Percentiles rank a stretch among this genome's conserved stretches.
These are phyloP conservation scores for Latrodectus hesperus DNA, from an alignment of 2,888 invertebrate genomes.

Conservation along the genomic window DNA sequence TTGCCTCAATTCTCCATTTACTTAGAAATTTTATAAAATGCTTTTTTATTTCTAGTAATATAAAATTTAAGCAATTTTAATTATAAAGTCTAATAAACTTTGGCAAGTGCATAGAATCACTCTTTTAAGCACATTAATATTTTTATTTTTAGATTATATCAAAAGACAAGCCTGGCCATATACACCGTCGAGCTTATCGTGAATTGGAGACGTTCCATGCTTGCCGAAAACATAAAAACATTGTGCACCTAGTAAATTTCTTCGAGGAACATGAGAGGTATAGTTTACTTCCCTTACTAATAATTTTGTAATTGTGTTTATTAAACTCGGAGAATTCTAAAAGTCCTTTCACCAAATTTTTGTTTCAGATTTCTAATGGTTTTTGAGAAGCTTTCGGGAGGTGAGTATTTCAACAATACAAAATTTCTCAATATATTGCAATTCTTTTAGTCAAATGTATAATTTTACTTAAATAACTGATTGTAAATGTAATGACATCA, in stretches of 20 bases:
- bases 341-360: not conserved
- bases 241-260: slow-evolving; percentile 97
- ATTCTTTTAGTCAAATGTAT: not conserved
- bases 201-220: slow-evolving; percentile 99
- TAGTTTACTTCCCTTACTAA: not conserved
- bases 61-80: too few species aligned
- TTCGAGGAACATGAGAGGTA: slow-evolving; percentile 89
- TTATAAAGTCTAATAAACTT: too few species aligned
- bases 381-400: slow-evolving; percentile 96
- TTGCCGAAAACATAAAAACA: slow-evolving; percentile 97
- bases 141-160: slow-evolving; percentile 83
- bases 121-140: too few species aligned
- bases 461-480: too few species aligned
- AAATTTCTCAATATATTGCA: not conserved
- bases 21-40: too few species aligned
- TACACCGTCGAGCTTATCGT: slow-evolving; percentile 94
- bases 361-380: slow-evolving; percentile 87
- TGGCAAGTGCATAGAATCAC: too few species aligned
- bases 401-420: slow-evolving; percentile 61
- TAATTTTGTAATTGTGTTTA: not conserved
- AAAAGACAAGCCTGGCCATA: slow-evolving; percentile 88
- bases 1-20: too few species aligned
- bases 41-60: too few species aligned
- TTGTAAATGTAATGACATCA: too few species aligned
- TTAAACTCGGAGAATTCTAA: not conserved